phyloP scores from a whole-genome alignment of 2,113 vertebrate genomes.

The Scartelaos histophorus region DNA sequence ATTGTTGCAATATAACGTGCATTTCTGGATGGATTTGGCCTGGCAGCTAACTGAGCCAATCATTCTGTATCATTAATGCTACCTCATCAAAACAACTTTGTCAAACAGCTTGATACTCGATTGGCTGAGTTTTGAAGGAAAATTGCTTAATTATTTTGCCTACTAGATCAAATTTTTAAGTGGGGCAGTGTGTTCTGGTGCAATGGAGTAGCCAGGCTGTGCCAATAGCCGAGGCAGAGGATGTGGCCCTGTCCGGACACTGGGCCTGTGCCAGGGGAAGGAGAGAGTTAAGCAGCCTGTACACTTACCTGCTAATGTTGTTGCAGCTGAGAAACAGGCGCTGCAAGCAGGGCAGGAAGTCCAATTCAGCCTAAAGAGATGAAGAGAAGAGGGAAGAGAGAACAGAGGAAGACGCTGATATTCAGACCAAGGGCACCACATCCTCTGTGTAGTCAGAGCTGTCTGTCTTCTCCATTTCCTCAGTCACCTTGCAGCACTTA shows the following conservation, averaged over 20 bases:
- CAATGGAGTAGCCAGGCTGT: slow-evolving; percentile 28
- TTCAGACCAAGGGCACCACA: slow-evolving; percentile 49
- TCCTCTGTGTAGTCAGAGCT: slow-evolving; percentile 63
- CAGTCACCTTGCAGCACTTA: slow-evolving; percentile 80
- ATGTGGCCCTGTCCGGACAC: slow-evolving; percentile 39
- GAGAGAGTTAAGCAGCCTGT: slow-evolving; percentile 58
- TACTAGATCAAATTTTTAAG: slow-evolving; percentile 31
- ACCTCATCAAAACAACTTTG: slow-evolving; percentile 31
- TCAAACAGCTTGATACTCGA: background rate
- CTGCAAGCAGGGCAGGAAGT: slow-evolving; percentile 90
- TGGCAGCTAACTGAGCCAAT: slow-evolving; percentile 9
- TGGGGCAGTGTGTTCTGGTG: slow-evolving; percentile 32
- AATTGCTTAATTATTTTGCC: slow-evolving; percentile 8
- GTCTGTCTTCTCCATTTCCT: slow-evolving; percentile 69
- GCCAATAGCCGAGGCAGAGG: slow-evolving; percentile 35
- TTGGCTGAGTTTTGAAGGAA: background rate
- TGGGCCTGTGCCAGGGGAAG: slow-evolving; percentile 40
- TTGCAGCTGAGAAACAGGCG: slow-evolving; percentile 97
- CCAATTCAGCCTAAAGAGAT: slow-evolving; percentile 90
- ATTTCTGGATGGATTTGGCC: background rate
- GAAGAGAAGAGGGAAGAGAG: slow-evolving; percentile 66
- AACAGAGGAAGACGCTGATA: slow-evolving; percentile 49
- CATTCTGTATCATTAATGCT: background rate
- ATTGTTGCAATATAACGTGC: background rate
- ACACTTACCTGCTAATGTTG: slow-evolving; percentile 93